Conservation (phyloP, 2,113 vertebrate genomes). For the Myrmecobius fasciatus region DNA sequence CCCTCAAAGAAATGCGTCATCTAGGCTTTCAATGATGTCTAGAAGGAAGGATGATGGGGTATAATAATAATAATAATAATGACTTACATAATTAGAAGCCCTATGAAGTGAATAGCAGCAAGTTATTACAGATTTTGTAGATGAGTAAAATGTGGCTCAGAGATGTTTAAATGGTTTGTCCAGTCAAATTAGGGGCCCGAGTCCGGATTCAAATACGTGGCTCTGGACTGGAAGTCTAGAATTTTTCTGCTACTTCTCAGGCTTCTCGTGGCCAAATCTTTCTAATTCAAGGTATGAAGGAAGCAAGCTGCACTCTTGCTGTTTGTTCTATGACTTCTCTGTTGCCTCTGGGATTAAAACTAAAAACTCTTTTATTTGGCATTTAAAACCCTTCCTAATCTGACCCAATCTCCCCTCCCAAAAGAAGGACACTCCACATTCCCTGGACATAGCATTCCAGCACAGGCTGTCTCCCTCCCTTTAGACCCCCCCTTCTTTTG, state of each 20-base stretch:
- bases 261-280: neutral
- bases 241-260: neutral
- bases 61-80: neutral
- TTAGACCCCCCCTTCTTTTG: neutral
- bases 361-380: neutral
- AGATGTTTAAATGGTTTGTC: neutral
- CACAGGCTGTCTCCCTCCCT: neutral
- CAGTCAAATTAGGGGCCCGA: neutral
- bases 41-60: neutral
- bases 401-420: neutral
- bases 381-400: neutral
- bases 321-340: neutral
- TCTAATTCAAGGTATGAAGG: neutral
- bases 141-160: neutral
- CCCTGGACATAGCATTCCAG: neutral
- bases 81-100: neutral
- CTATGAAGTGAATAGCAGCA: neutral
- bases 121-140: neutral
- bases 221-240: neutral
- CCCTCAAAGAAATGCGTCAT: neutral
- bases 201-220: neutral
- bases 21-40: neutral
- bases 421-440: neutral
- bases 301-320: neutral
- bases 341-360: neutral